A percentile compares a stretch with the other conserved stretches of the same genome.
Evolutionary conservation across 2,113 vertebrate species (phyloP).

Genomic region (Athene noctua): DNA sequence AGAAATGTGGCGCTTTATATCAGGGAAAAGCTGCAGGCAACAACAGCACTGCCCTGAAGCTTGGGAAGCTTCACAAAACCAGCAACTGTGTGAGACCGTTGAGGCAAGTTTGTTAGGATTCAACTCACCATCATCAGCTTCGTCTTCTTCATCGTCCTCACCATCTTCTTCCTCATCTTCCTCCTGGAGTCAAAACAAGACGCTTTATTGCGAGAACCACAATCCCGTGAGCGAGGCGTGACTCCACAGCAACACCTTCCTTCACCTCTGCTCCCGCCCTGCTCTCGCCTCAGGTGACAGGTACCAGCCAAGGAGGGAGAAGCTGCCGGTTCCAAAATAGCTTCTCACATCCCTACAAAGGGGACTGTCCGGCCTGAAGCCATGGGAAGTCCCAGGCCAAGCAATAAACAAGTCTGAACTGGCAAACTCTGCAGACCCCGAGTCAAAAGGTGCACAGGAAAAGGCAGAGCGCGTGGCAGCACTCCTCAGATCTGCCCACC

Average conservation of each 20-base stretch:
- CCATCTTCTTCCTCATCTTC: conserved; percentile 72
- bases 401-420: neutral
- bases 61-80: neutral
- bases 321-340: neutral
- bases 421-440: neutral
- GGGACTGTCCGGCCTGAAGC: neutral
- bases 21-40: neutral
- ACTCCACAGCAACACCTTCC: neutral
- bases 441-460: neutral
- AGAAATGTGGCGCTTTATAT: neutral
- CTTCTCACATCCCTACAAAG: accelerated
- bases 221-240: neutral
- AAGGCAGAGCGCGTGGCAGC: accelerated
- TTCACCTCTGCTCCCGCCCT: neutral
- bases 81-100: neutral
- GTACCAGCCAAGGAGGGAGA: neutral
- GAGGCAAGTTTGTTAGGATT: neutral
- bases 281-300: neutral
- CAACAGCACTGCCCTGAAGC: neutral
- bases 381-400: accelerated
- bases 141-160: conserved; percentile 66
- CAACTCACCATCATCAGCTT: conserved; percentile 63
- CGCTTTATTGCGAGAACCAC: neutral
- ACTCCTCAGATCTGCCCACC: neutral
- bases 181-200: conserved; percentile 39